A percentile compares a stretch with the other conserved stretches of the same genome.
These are phyloP conservation scores for Perodicticus potto DNA, from an alignment of 2,797 vertebrate species.

Conservation along the genomic window DNA sequence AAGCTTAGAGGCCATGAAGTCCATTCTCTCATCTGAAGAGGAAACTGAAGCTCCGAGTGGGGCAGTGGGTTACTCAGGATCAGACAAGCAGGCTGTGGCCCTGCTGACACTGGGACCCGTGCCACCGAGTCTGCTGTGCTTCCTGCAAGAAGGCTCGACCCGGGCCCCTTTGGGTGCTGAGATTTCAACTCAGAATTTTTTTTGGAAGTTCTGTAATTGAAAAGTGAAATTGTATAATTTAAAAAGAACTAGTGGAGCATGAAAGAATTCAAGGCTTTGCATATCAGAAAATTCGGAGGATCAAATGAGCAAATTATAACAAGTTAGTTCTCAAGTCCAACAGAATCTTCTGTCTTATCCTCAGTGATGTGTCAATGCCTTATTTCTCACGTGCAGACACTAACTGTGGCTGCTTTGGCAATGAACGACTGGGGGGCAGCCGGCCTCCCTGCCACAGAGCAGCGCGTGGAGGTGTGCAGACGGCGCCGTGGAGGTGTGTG, in stretches of 20 bases:
- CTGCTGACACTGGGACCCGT: neutral
- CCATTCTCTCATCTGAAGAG: neutral
- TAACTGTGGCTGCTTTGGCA: neutral
- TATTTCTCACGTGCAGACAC: neutral
- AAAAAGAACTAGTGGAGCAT: neutral
- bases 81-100: neutral
- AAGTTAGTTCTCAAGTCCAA: neutral
- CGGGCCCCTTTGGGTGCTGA: neutral
- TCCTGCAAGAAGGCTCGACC: neutral
- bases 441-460: neutral
- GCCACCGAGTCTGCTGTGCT: neutral
- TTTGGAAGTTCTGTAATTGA: neutral
- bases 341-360: neutral
- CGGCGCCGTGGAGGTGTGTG: accelerated
- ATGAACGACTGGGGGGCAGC: accelerated
- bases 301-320: neutral
- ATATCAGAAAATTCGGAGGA: neutral
- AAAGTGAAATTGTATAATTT: slow-evolving; percentile 13
- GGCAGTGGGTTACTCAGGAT: neutral
- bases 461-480: accelerated
- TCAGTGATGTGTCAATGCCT: neutral
- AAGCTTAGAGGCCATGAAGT: neutral
- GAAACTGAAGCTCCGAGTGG: neutral
- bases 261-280: neutral
- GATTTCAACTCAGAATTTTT: neutral